Conservation (phyloP, 2,113 vertebrate genomes). For the Dissostichus mawsoni region DNA sequence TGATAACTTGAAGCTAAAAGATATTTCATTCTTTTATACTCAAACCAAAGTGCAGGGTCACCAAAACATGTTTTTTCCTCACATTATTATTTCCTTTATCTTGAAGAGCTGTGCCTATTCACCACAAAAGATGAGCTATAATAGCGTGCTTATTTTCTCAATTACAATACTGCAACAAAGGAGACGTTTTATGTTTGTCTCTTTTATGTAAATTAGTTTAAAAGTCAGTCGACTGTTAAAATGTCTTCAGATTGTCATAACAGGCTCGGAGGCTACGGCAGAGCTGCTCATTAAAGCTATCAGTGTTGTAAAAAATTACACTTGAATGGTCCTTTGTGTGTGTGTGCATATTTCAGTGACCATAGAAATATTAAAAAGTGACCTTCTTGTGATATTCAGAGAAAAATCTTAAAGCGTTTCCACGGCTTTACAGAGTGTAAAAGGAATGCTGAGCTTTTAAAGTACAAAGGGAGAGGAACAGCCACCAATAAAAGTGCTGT, state of each 20-base stretch:
- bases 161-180: constrained; percentile 4
- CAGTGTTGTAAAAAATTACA: not conserved
- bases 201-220: constrained; percentile 16
- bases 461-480: constrained; percentile 23
- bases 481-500: constrained; percentile 4
- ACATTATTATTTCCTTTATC: not conserved
- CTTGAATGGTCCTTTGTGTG: constrained; percentile 10
- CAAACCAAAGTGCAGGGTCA: constrained; percentile 4
- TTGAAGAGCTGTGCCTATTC: not conserved
- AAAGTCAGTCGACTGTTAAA: constrained; percentile 2
- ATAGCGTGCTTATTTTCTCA: not conserved
- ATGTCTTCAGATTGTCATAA: constrained; percentile 3
- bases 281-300: constrained; percentile 22
- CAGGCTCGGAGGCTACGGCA: not conserved
- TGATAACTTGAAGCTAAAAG: not conserved
- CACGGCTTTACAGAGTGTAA: constrained; percentile 17
- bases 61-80: not conserved
- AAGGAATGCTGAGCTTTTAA: constrained; percentile 22
- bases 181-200: constrained; percentile 5
- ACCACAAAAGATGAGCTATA: not conserved
- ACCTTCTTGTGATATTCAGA: constrained; percentile 55
- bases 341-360: not conserved
- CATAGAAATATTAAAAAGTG: constrained; percentile 32
- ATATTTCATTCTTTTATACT: not conserved
- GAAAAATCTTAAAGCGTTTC: constrained; percentile 30